These are phyloP conservation scores for Drosophila simulans DNA, from an alignment of 1,140 invertebrate genomes.

Conservation along the genomic window DNA sequence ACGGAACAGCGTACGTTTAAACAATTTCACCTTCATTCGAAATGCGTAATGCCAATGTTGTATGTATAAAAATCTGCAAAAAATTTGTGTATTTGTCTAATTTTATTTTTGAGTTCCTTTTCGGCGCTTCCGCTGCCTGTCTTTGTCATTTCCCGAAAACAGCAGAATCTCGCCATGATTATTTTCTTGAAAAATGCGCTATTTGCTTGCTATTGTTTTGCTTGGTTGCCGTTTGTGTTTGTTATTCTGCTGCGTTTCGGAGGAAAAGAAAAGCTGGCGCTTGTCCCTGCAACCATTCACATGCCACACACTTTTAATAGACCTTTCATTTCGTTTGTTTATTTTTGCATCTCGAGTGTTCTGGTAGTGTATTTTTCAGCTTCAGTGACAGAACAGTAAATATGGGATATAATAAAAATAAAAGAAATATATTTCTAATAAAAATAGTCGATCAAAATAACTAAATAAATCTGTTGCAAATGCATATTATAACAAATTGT, in stretches of 20 bases:
- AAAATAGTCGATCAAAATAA: too few relatives aligned
- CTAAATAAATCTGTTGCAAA: not conserved
- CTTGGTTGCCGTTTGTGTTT: constrained; percentile 1
- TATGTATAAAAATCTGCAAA: constrained; percentile 19
- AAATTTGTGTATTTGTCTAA: constrained; percentile 36
- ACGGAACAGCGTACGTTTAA: not conserved
- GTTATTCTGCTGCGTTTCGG: constrained; percentile 19
- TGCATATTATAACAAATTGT: not conserved
- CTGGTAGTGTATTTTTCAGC: constrained; percentile 33
- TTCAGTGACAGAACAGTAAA: constrained; percentile 28
- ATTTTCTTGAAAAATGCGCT: constrained; percentile 43
- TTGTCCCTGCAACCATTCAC: constrained; percentile 36
- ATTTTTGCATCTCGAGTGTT: constrained; percentile 15
- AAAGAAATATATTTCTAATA: too few relatives aligned
- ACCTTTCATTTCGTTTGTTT: constrained; percentile 33
- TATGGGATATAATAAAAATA: not conserved
- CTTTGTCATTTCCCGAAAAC: constrained; percentile 38
- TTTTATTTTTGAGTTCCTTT: constrained; percentile 41
- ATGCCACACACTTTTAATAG: constrained; percentile 43
- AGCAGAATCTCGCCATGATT: constrained; percentile 33
- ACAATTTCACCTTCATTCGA: constrained; percentile 28
- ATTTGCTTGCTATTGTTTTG: constrained; percentile 43
- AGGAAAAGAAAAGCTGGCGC: constrained; percentile 44
- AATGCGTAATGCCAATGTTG: constrained; percentile 10
- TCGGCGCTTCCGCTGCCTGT: constrained; percentile 36